Evolutionary conservation across 2,797 vertebrate species (phyloP), one percentile per base, ranked within the genome.

Genomic region (Sylvilagus floridanus): DNA sequence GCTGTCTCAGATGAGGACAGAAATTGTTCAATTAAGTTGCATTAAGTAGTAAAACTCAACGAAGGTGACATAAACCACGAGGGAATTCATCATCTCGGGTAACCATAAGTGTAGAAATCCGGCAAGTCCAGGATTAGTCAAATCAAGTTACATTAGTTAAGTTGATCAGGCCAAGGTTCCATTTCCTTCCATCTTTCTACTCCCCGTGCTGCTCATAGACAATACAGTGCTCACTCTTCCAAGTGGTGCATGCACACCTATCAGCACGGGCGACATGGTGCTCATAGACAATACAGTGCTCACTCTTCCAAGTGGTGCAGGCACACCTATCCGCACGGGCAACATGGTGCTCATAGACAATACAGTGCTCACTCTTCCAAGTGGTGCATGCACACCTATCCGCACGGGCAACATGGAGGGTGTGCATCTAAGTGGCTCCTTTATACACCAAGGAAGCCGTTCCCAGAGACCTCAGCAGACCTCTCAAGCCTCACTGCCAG

Each of bases 401-500:
- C 65, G 1, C 12, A 19, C 10, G 4, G 32, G 8, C 10, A 12
- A n/a, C 2, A 0, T 30, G 65, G 10, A 28, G 13, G 9, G 7
- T 24, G 14, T 65, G 30, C 52, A 9, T 50, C 24, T 0, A 8
- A 65, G 26, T 52, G 35, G 24, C 47, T 75, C 75, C 72, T 62
- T 93, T 24, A 78, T 54, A 66, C 60, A 24, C 19, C 50, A 52
- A 9, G 37, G 4, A 35, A 62, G 19, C n/a, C 30, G 3, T 69
- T 75, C 28, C 69, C 57, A 88, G 78, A 81, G 14, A 22, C 42
- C 24, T 91, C 26, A 81, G 73, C 30, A 73, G 19, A 47, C 24
- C 19, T 32, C 30, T 47, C 47, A 63, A 42, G 14, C 72, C 65
- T 76, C 26, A 10, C 2, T 35, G 13, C 84, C 50, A 79, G 35